Conservation (phyloP, 2,797 vertebrate genomes). For the Lindbergichthys nudifrons region DNA sequence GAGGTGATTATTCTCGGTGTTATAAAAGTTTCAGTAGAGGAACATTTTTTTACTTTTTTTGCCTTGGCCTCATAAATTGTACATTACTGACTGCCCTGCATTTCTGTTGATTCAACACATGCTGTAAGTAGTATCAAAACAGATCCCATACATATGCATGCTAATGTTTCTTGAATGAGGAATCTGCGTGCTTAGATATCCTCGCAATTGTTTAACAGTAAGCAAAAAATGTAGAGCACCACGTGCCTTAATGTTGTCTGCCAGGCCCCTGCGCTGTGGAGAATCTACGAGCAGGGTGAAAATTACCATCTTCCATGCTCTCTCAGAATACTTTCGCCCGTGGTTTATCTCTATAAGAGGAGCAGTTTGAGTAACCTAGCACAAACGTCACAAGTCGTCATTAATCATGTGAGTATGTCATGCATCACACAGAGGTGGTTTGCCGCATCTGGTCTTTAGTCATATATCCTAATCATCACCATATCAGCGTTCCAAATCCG, state of each 20-base stretch:
- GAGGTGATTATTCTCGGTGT: neutral
- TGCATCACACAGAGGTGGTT: conserved; percentile 74
- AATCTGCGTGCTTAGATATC: conserved; percentile 17
- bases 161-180: conserved; percentile 55
- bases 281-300: conserved; percentile 45
- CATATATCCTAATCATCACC: conserved; percentile 78
- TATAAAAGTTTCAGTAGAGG: neutral
- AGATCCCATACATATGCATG: conserved; percentile 36
- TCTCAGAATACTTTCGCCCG: conserved; percentile 40
- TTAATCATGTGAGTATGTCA: conserved; percentile 72
- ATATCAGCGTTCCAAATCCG: conserved; percentile 72
- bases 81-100: conserved; percentile 1
- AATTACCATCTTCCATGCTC: conserved; percentile 53
- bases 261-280: conserved; percentile 31
- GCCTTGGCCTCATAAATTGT: conserved; percentile 25
- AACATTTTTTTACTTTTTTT: neutral
- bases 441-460: conserved; percentile 75
- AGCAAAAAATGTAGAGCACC: conserved; percentile 26
- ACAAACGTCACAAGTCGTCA: conserved; percentile 66
- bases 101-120: conserved; percentile 52
- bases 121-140: conserved; percentile 27
- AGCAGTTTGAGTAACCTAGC: conserved; percentile 62
- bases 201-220: conserved; percentile 35
- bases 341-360: conserved; percentile 56
- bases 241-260: conserved; percentile 36